These are phyloP conservation scores for Urechis unicinctus DNA, from an alignment of 2,888 invertebrate genomes.

Conservation along the genomic window DNA sequence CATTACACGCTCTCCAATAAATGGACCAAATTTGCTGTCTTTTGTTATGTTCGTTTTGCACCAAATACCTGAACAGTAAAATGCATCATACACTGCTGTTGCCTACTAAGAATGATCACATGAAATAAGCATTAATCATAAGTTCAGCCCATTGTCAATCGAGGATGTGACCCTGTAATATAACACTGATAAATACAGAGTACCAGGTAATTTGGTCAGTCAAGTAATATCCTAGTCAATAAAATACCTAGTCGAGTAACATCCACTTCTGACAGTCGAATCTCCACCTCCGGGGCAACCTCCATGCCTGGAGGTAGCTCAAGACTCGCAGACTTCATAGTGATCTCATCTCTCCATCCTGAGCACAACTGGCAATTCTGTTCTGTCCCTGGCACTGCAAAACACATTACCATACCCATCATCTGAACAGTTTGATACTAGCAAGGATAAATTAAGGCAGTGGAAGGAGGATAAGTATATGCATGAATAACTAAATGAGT, in stretches of 20 bases:
- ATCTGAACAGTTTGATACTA: background rate
- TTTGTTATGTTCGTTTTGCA: constrained; percentile 24
- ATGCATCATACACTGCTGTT: background rate
- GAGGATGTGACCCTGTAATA: no score
- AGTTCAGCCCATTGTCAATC: no score
- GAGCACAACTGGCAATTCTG: background rate
- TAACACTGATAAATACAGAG: no score
- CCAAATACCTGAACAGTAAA: constrained; percentile 31
- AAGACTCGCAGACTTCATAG: background rate
- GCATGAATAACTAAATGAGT: no score
- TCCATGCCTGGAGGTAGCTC: constrained; percentile 22
- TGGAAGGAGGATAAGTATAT: background rate
- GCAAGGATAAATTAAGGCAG: background rate
- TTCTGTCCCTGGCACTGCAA: no score
- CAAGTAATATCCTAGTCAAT: background rate
- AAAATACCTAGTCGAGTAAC: constrained; percentile 26
- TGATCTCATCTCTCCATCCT: background rate
- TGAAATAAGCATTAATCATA: background rate
- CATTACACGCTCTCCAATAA: constrained; percentile 33
- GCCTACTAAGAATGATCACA: background rate
- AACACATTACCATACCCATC: no score
- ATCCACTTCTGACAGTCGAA: constrained; percentile 27
- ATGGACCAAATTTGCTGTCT: constrained; percentile 40
- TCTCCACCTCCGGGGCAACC: constrained; percentile 27
- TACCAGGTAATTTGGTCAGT: background rate